A percentile compares a stretch with the other conserved stretches of the same genome.
Evolutionary conservation across 2,888 invertebrate genomes (phyloP).

Genomic region (Rhingia campestris): DNA sequence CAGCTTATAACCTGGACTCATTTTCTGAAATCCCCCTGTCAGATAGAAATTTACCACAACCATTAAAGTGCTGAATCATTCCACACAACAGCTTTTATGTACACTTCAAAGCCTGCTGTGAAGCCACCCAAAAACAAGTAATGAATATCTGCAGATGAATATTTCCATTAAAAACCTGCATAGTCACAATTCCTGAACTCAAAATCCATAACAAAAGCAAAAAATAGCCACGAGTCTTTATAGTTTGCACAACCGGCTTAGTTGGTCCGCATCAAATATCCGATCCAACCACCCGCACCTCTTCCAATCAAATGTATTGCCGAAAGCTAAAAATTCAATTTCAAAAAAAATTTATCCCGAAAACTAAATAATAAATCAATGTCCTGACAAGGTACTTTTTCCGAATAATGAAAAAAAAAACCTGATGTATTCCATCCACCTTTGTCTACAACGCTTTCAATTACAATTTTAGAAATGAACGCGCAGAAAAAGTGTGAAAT

Average conservation of each 20-base stretch:
- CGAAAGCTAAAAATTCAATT: conserved; percentile 5
- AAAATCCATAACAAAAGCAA: background rate
- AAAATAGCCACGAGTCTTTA: background rate
- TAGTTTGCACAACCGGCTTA: background rate
- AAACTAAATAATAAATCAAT: conserved; percentile 65
- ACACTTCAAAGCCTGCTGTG: too few species aligned
- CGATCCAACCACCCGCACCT: background rate
- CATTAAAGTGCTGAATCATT: too few species aligned
- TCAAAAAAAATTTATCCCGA: conserved; percentile 2
- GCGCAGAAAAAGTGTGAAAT: conserved; percentile 55
- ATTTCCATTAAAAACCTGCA: background rate
- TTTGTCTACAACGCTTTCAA: conserved; percentile 45
- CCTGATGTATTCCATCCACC: conserved; percentile 26
- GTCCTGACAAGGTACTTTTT: conserved; percentile 49
- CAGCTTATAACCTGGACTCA: too few species aligned
- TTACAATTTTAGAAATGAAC: conserved; percentile 56
- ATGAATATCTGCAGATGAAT: background rate
- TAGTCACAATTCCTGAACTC: background rate
- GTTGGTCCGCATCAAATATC: background rate
- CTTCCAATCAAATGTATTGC: background rate
- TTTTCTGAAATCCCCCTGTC: too few species aligned
- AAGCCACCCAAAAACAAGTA: background rate
- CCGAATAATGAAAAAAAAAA: conserved; percentile 45
- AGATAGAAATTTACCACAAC: too few species aligned
- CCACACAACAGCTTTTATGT: too few species aligned